These are phyloP conservation scores for Brachylomia viminalis DNA, from an alignment of 2,888 invertebrate species.

Conservation along the genomic window DNA sequence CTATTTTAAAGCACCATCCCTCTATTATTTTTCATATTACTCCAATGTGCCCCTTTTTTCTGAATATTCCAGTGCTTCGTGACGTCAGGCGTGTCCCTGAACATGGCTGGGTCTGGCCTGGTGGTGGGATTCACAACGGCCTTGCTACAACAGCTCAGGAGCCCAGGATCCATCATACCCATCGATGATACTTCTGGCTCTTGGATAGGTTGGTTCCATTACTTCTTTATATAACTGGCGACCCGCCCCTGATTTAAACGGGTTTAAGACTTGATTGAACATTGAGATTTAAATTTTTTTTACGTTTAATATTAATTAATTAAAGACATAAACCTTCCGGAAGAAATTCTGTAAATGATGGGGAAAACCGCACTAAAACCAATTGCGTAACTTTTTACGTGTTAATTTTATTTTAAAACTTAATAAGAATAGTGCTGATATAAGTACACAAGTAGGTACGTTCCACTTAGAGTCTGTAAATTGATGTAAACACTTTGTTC, in stretches of 20 bases:
- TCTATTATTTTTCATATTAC: neutral
- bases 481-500: too few relatives aligned
- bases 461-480: too few relatives aligned
- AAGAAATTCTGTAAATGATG: too few relatives aligned
- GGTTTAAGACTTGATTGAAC: too few relatives aligned
- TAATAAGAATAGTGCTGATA: too few relatives aligned
- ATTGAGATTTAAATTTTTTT: neutral
- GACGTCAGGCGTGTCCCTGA: slow-evolving; percentile 76
- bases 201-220: slow-evolving; percentile 86
- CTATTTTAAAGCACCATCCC: neutral
- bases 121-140: slow-evolving; percentile 89
- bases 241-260: neutral
- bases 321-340: neutral
- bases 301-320: neutral
- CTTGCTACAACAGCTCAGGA: slow-evolving; percentile 87
- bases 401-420: too few relatives aligned
- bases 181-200: slow-evolving; percentile 84
- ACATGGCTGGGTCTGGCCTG: slow-evolving; percentile 74
- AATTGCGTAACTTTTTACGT: too few relatives aligned
- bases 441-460: too few relatives aligned
- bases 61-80: slow-evolving; percentile 76
- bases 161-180: slow-evolving; percentile 73
- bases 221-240: neutral
- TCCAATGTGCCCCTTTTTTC: neutral
- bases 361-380: too few relatives aligned